Conservation (phyloP, 2,797 vertebrate species). For the Pelobates cultripes region DNA sequence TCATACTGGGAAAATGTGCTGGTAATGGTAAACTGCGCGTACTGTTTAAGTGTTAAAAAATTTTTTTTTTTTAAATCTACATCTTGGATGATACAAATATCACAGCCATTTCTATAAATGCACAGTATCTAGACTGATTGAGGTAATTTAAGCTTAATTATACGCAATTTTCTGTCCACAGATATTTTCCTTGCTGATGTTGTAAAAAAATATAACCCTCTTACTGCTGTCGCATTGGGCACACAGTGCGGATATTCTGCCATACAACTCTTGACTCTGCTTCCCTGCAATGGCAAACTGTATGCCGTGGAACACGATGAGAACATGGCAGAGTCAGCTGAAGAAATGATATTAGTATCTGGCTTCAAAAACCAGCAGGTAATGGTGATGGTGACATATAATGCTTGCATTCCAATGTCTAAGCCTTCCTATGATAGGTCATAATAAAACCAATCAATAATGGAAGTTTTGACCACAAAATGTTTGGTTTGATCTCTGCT, state of each 20-base stretch:
- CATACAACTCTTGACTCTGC: conserved; percentile 66
- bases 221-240: conserved; percentile 68
- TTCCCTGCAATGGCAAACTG: conserved; percentile 66
- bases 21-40: too few species aligned
- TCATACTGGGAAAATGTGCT: too few species aligned
- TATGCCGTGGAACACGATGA: conserved; percentile 71
- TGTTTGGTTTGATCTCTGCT: too few species aligned
- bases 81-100: too few species aligned
- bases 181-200: conserved; percentile 26
- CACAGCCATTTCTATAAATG: too few species aligned
- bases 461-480: too few species aligned
- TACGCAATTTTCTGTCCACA: conserved; percentile 3
- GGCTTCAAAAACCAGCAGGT: conserved; percentile 75
- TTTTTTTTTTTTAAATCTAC: too few species aligned
- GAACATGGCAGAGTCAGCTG: conserved; percentile 65
- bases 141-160: too few species aligned
- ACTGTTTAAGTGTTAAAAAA: too few species aligned
- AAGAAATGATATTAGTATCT: conserved; percentile 73
- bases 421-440: not conserved
- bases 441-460: too few species aligned
- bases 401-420: not conserved
- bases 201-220: conserved; percentile 42
- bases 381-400: not conserved
- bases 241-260: conserved; percentile 72
- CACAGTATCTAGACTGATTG: too few species aligned